A percentile compares a stretch with the other conserved stretches of the same genome.
phyloP scores from a whole-genome alignment of 2,113 vertebrate species.

The Polypterus bichir region DNA sequence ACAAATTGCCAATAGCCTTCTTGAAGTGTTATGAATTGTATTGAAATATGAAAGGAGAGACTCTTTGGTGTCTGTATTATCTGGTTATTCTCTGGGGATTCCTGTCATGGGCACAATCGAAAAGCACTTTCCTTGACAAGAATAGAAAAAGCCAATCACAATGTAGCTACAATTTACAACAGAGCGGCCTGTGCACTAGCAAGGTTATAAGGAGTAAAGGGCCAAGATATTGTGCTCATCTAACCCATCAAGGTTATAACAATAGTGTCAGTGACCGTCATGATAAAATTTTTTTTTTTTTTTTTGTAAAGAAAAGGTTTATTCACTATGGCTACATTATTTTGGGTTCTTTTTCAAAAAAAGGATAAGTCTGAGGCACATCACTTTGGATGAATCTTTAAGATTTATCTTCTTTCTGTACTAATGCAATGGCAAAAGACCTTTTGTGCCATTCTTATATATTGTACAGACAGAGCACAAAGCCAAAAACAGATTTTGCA shows the following conservation, averaged over 20 bases:
- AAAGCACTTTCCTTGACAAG: constrained; percentile 25
- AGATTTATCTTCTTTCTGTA: too few relatives aligned
- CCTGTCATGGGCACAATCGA: constrained; percentile 14
- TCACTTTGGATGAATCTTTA: not conserved
- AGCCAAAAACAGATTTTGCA: too few relatives aligned
- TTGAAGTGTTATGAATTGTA: too few relatives aligned
- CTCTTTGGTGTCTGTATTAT: not conserved
- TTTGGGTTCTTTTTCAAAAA: not conserved
- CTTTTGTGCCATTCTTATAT: too few relatives aligned
- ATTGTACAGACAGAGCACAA: too few relatives aligned
- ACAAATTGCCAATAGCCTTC: too few relatives aligned
- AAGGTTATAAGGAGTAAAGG: not conserved
- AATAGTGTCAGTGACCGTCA: not conserved
- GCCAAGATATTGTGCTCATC: not conserved
- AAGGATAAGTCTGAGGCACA: not conserved
- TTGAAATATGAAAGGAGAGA: not conserved
- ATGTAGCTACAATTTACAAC: constrained; percentile 15
- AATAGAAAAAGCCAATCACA: constrained; percentile 24
- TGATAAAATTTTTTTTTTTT: not conserved
- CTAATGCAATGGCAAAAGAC: too few relatives aligned
- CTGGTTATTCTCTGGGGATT: constrained; percentile 15
- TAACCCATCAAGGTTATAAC: constrained; percentile 6
- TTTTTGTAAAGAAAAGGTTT: not conserved
- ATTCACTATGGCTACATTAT: not conserved
- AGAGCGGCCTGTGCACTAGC: not conserved